Conservation (phyloP, 2,113 vertebrate species). For the Ondatra zibethicus region DNA sequence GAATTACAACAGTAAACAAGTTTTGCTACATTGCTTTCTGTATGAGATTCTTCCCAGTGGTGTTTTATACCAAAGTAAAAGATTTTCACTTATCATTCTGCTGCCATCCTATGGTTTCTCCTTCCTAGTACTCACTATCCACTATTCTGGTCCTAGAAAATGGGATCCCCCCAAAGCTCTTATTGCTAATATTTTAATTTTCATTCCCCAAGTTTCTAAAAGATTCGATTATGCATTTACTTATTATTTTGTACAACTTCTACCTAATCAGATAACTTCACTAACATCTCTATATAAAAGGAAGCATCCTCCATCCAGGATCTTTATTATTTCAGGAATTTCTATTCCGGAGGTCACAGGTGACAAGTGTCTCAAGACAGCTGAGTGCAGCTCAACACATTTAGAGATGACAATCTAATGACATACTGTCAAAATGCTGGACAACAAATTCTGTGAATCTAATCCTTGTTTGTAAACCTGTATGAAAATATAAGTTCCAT, state of each 20-base stretch:
- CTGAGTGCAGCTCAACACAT: background rate
- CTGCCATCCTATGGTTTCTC: rapidly evolving
- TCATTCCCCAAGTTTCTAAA: background rate
- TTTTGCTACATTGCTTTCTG: background rate
- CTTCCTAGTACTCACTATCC: background rate
- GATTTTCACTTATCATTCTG: background rate
- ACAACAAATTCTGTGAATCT: background rate
- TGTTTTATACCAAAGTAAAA: background rate
- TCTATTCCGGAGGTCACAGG: background rate
- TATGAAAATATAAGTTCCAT: background rate
- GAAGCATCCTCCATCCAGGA: background rate
- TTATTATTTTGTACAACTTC: background rate
- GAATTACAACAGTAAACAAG: background rate
- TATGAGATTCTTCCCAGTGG: background rate
- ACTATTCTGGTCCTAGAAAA: background rate
- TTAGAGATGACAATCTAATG: background rate
- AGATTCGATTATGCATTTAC: background rate
- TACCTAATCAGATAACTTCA: background rate
- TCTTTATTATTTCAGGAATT: background rate
- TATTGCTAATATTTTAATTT: background rate
- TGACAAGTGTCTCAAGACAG: background rate
- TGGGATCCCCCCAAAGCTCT: rapidly evolving
- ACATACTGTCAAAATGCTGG: background rate
- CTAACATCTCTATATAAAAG: background rate
- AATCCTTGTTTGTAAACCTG: background rate